Conservation (phyloP, 2,888 invertebrate genomes). For the Apodemia hepburni region DNA sequence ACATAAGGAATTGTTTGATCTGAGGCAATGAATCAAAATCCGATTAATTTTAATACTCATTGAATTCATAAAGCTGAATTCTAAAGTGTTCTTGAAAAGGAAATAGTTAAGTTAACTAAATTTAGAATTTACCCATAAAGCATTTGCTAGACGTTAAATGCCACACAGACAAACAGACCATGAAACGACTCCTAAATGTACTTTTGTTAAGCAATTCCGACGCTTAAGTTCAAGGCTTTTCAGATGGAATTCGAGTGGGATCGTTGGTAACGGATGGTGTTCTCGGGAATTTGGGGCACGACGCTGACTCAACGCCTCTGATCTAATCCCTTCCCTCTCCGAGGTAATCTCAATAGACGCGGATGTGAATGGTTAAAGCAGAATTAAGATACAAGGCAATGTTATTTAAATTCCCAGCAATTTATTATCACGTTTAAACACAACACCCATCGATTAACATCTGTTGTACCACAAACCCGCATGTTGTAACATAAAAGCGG, state of each 20-base stretch:
- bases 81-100: background rate
- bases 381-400: conserved; percentile 15
- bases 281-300: conserved; percentile 73
- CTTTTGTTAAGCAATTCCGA: conserved; percentile 38
- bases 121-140: conserved; percentile 44
- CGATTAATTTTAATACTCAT: background rate
- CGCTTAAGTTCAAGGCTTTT: conserved; percentile 36
- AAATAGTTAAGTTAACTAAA: conserved; percentile 15
- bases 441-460: conserved; percentile 5
- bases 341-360: conserved; percentile 50
- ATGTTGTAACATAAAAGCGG: conserved; percentile 9
- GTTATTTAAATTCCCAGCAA: conserved; percentile 10
- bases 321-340: conserved; percentile 67
- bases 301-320: conserved; percentile 67
- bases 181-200: conserved; percentile 52
- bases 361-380: conserved; percentile 40
- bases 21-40: too few relatives aligned
- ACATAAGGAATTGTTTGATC: too few relatives aligned
- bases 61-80: background rate
- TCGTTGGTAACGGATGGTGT: conserved; percentile 56
- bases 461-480: conserved; percentile 20
- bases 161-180: conserved; percentile 46
- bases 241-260: conserved; percentile 46
- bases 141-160: conserved; percentile 60
- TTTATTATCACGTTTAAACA: conserved; percentile 11